phyloP scores from a whole-genome alignment of 2,888 invertebrate genomes.

The Cecidostiba fungosa region DNA sequence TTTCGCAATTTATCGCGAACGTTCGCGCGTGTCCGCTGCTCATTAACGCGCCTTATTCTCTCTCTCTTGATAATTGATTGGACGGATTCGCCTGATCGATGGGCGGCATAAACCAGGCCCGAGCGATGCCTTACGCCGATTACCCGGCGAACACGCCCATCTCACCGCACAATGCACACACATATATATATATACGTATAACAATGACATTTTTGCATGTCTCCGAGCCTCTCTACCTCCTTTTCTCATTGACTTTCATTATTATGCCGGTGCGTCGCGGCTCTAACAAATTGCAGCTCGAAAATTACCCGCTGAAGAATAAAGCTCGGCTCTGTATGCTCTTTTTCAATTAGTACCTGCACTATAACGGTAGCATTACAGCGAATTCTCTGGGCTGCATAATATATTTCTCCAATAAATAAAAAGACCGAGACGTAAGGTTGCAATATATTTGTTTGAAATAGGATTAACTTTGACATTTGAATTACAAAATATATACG shows the following conservation, averaged over 20 bases:
- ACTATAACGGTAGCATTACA: not conserved
- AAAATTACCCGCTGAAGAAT: not conserved
- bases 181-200: not conserved
- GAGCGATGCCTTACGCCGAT: conserved; percentile 35
- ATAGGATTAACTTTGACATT: not conserved
- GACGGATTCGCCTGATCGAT: conserved; percentile 41
- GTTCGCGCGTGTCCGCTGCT: conserved; percentile 32
- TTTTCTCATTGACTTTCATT: conserved; percentile 37
- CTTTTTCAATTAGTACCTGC: conserved; percentile 5
- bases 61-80: conserved; percentile 29
- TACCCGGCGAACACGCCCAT: conserved; percentile 39
- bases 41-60: conserved; percentile 22
- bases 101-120: conserved; percentile 15
- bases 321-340: not conserved
- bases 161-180: conserved; percentile 30
- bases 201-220: conserved; percentile 55
- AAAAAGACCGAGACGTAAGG: not conserved
- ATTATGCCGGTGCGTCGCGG: not conserved
- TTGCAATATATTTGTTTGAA: conserved; percentile 17
- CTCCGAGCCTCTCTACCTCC: not conserved
- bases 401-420: not conserved
- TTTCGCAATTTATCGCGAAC: conserved; percentile 19
- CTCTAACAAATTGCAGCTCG: conserved; percentile 13
- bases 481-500: conserved; percentile 34
- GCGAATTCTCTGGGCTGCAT: not conserved